These are phyloP conservation scores for Charina bottae DNA, from an alignment of 2,113 vertebrate genomes.

Conservation along the genomic window DNA sequence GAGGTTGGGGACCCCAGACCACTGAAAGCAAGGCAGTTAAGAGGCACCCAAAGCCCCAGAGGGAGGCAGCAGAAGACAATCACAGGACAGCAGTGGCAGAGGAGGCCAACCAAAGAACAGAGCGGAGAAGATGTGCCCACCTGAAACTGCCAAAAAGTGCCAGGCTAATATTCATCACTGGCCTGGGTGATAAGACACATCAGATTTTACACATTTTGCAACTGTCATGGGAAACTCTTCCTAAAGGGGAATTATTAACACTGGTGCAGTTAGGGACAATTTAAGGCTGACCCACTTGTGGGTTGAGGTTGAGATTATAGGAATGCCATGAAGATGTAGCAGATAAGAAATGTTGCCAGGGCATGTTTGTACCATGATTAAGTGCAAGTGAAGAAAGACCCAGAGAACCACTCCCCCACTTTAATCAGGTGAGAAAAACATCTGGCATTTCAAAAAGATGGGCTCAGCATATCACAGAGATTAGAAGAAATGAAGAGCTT, in stretches of 20 bases:
- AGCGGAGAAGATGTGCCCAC: neutral
- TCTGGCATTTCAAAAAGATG: neutral
- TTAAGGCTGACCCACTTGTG: no score
- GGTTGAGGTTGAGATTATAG: neutral
- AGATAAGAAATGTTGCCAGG: neutral
- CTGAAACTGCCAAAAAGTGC: neutral
- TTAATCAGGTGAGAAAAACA: neutral
- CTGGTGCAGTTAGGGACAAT: no score
- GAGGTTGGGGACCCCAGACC: no score
- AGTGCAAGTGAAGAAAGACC: neutral
- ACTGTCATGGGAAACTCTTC: no score
- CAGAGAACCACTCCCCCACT: neutral
- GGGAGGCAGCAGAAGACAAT: neutral
- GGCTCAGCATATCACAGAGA: neutral
- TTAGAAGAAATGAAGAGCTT: neutral
- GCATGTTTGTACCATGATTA: neutral
- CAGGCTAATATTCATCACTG: neutral
- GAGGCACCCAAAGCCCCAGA: neutral
- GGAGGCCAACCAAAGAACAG: neutral
- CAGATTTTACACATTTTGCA: no score
- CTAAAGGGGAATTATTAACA: no score
- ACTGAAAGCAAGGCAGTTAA: neutral
- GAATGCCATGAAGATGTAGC: neutral
- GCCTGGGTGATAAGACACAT: neutral
- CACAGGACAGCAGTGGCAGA: neutral